Conservation (phyloP, 2,888 invertebrate genomes). For the Anoncus sp. region DNA sequence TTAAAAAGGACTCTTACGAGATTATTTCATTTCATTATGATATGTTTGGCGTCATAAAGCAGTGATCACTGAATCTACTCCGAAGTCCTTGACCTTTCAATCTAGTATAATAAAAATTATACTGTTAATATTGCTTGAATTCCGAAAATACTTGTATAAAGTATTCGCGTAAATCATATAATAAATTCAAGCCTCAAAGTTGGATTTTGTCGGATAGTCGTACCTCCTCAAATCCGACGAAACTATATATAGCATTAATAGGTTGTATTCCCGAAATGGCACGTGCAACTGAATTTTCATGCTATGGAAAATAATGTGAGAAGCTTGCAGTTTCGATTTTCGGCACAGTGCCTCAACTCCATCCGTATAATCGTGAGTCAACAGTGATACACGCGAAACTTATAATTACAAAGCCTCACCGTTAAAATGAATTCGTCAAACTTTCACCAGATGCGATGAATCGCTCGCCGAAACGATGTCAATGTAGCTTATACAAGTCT, state of each 20-base stretch:
- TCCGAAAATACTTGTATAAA: too few species aligned
- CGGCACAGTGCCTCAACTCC: slow-evolving; percentile 6
- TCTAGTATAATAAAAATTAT: too few species aligned
- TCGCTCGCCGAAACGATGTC: slow-evolving; percentile 15
- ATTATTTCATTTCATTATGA: too few species aligned
- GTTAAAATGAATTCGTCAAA: slow-evolving; percentile 47
- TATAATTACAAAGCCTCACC: slow-evolving; percentile 37
- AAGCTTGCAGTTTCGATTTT: neutral
- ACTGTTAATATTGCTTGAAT: too few species aligned
- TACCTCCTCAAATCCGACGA: neutral
- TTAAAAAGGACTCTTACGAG: too few species aligned
- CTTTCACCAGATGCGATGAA: slow-evolving; percentile 17
- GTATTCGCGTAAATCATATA: too few species aligned
- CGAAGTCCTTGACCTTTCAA: too few species aligned
- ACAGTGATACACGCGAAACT: slow-evolving; percentile 31
- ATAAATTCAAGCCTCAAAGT: too few species aligned
- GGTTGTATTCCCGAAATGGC: slow-evolving; percentile 7
- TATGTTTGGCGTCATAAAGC: too few species aligned
- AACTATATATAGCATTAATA: neutral
- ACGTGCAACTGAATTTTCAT: slow-evolving; percentile 14
- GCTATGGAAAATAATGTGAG: slow-evolving; percentile 5
- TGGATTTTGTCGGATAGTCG: too few species aligned
- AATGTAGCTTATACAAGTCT: neutral
- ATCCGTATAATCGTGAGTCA: neutral
- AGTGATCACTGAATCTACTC: too few species aligned